phyloP scores from a whole-genome alignment of 2,888 invertebrate species.

The Ennomos quercinarius region DNA sequence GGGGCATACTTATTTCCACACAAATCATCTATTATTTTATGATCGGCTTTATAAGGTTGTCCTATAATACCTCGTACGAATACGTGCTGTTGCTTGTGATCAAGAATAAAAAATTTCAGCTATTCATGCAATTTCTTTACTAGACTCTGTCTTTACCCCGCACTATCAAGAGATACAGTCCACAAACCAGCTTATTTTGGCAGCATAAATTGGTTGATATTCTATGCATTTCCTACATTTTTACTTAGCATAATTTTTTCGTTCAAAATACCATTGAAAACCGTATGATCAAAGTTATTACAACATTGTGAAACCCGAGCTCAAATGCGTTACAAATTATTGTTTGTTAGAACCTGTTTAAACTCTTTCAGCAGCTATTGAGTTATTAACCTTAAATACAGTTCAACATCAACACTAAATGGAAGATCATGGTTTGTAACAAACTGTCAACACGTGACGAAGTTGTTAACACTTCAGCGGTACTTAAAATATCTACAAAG shows the following conservation, averaged over 20 bases:
- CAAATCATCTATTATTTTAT: background rate
- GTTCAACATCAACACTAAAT: constrained; percentile 47
- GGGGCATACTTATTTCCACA: background rate
- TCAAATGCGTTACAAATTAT: constrained; percentile 6
- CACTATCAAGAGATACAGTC: too few species aligned
- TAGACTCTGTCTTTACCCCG: too few species aligned
- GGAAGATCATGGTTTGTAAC: constrained; percentile 54
- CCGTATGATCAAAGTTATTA: too few species aligned
- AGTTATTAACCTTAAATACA: constrained; percentile 40
- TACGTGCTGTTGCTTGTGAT: too few species aligned
- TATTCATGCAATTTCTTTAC: too few species aligned
- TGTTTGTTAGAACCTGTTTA: constrained; percentile 18
- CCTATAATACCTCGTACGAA: too few species aligned
- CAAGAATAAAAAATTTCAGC: too few species aligned
- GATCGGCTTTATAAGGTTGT: background rate
- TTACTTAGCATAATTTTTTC: too few species aligned
- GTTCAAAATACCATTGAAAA: too few species aligned
- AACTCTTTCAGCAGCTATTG: constrained; percentile 21
- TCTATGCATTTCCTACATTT: too few species aligned
- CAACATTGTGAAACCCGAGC: constrained; percentile 12
- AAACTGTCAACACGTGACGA: constrained; percentile 51
- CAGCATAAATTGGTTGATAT: too few species aligned
- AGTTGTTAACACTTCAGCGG: constrained; percentile 55
- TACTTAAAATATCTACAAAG: constrained; percentile 57
- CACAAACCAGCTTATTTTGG: too few species aligned